A percentile compares a stretch with the other conserved stretches of the same genome.
Conservation (phyloP, 1,140 invertebrate species). For the Heliconius hewitsoni region DNA sequence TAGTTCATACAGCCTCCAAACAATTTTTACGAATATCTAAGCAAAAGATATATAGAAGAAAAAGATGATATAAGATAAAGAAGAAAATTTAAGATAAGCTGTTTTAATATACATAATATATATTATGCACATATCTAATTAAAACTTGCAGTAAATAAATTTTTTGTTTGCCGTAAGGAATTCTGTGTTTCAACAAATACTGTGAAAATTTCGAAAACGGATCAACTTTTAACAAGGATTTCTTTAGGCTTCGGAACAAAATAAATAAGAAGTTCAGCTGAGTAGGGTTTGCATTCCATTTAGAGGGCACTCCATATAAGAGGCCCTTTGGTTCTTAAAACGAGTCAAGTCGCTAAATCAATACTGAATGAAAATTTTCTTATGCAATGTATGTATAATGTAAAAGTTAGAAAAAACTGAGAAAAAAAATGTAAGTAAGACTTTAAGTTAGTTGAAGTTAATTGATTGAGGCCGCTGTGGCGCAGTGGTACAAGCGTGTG, state of each 20-base stretch:
- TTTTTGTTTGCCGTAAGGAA: background rate
- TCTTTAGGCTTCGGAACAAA: constrained; percentile 15
- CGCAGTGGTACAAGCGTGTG: too few species aligned
- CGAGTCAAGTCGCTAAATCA: constrained; percentile 4
- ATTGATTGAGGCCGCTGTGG: too few species aligned
- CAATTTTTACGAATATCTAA: too few species aligned
- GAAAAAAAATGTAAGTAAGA: too few species aligned
- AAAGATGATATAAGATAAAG: too few species aligned
- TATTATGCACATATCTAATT: too few species aligned
- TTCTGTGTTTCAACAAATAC: background rate
- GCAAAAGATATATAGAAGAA: too few species aligned
- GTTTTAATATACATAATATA: too few species aligned
- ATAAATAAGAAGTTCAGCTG: constrained; percentile 22
- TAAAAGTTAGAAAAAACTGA: too few species aligned
- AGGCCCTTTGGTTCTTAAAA: background rate
- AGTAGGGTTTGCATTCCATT: constrained; percentile 17
- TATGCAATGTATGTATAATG: background rate
- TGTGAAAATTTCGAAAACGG: background rate
- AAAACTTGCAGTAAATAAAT: background rate
- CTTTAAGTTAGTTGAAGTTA: too few species aligned
- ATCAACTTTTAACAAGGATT: constrained; percentile 5
- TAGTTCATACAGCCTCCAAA: too few species aligned
- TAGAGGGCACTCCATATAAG: background rate
- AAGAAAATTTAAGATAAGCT: too few species aligned
- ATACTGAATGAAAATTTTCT: constrained; percentile 8